Conservation (phyloP, 2,797 vertebrate species). For the Parauchenoglanis punctatus region DNA sequence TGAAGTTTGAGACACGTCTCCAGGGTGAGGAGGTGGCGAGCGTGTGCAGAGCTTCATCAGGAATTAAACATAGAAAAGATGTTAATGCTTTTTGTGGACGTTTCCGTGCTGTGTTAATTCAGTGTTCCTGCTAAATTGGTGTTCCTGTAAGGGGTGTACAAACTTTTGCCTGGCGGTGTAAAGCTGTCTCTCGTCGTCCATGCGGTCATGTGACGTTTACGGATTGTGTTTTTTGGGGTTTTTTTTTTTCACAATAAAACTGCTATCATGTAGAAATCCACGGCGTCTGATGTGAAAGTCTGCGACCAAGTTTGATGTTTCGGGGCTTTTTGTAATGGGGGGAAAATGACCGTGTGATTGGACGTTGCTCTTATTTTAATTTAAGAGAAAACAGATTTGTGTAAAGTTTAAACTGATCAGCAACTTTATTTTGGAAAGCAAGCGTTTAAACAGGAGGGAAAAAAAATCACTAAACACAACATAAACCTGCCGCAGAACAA, state of each 20-base stretch:
- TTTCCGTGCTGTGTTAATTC: background rate
- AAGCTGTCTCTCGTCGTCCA: background rate
- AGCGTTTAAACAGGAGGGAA: slow-evolving; percentile 78
- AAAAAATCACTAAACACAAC: slow-evolving; percentile 66
- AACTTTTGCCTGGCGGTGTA: background rate
- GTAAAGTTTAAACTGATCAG: slow-evolving; percentile 3
- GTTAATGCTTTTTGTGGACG: background rate
- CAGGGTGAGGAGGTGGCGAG: background rate
- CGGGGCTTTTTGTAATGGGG: background rate
- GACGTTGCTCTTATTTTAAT: background rate
- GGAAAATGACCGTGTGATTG: background rate
- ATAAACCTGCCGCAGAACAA: slow-evolving; percentile 76
- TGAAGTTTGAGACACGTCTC: background rate
- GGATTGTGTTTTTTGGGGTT: no score
- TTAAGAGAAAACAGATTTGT: background rate
- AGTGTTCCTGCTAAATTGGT: no score
- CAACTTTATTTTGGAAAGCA: slow-evolving; percentile 81
- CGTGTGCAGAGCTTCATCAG: background rate
- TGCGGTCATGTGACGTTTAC: background rate
- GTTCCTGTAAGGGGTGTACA: background rate
- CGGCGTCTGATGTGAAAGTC: background rate
- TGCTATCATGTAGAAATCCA: background rate
- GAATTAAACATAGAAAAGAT: background rate
- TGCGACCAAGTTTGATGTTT: background rate
- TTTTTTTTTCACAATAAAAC: background rate